Percentiles rank a stretch among this genome's conserved stretches.
phyloP scores from a whole-genome alignment of 2,888 invertebrate genomes.

The Coenonympha glycerion region DNA sequence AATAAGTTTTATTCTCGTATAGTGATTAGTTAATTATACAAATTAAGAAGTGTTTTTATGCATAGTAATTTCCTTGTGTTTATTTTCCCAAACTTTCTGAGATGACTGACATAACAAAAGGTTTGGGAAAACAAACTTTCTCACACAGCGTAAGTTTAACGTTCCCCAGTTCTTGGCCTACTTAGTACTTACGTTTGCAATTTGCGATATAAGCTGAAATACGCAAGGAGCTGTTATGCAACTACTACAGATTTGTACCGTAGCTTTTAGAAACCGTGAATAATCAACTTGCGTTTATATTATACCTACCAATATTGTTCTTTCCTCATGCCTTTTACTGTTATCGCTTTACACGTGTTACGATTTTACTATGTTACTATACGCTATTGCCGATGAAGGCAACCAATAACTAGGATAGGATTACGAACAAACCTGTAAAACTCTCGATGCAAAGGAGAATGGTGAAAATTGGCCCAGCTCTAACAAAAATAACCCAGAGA shows the following conservation, averaged over 20 bases:
- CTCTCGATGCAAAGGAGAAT: not conserved
- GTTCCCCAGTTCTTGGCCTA: constrained; percentile 1
- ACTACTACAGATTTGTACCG: constrained; percentile 43
- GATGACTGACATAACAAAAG: too few species aligned
- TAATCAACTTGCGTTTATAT: constrained; percentile 42
- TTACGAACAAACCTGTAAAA: not conserved
- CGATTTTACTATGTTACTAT: constrained; percentile 43
- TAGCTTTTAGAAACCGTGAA: constrained; percentile 44
- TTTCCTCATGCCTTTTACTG: constrained; percentile 36
- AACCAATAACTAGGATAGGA: not conserved
- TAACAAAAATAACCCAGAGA: too few species aligned
- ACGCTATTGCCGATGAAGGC: constrained; percentile 21
- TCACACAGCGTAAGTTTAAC: not conserved
- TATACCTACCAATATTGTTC: constrained; percentile 23
- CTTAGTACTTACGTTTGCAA: constrained; percentile 12
- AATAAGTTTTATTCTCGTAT: too few species aligned
- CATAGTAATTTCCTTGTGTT: too few species aligned
- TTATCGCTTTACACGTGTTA: constrained; percentile 59
- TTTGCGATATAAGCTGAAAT: constrained; percentile 13
- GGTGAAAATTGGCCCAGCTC: too few species aligned
- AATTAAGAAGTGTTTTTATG: too few species aligned
- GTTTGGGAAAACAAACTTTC: not conserved
- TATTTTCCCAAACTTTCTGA: too few species aligned
- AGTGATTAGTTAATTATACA: too few species aligned
- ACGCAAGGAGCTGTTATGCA: constrained; percentile 39